These are phyloP conservation scores for Xiphias gladius DNA, from an alignment of 2,113 vertebrate species.

Conservation along the genomic window DNA sequence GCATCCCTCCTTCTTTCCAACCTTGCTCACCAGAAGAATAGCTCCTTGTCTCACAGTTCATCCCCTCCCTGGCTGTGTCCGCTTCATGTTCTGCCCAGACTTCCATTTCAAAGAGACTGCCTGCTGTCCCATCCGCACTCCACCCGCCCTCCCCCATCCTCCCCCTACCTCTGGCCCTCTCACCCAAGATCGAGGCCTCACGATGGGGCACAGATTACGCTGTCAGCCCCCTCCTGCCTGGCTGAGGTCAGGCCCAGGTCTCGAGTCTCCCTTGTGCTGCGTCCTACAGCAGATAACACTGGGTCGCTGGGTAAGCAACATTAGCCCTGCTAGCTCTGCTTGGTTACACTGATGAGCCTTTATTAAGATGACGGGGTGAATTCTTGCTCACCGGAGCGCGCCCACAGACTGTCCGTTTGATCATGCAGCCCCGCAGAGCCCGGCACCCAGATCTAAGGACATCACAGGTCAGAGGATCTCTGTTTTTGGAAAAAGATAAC, in stretches of 20 bases:
- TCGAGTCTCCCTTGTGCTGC: conserved; percentile 8
- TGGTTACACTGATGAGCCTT: conserved; percentile 74
- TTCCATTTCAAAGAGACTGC: conserved; percentile 81
- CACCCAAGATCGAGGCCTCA: conserved; percentile 44
- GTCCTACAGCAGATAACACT: conserved; percentile 59
- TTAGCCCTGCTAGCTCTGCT: conserved; percentile 53
- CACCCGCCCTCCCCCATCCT: conserved; percentile 31
- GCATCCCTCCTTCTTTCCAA: conserved; percentile 51
- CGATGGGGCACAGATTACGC: conserved; percentile 65
- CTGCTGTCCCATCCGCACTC: conserved; percentile 52
- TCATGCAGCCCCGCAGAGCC: conserved; percentile 41
- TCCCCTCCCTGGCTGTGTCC: conserved; percentile 62
- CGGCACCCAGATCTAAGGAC: conserved; percentile 60
- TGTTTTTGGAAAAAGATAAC: conserved; percentile 57
- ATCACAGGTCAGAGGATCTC: conserved; percentile 60
- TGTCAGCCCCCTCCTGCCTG: conserved; percentile 13
- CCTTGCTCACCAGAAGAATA: conserved; percentile 69
- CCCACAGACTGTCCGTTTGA: conserved; percentile 61
- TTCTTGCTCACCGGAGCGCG: conserved; percentile 75
- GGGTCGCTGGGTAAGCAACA: conserved; percentile 49
- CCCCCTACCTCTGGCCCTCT: conserved; percentile 41
- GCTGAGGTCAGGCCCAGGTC: conserved; percentile 67
- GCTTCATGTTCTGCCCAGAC: conserved; percentile 69
- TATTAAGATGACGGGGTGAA: conserved; percentile 80
- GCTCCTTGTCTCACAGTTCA: conserved; percentile 66